Evolutionary conservation across 1,140 invertebrate species (phyloP), one percentile per base, ranked within the genome.

Genomic region (Eufriesea mexicana): DNA sequence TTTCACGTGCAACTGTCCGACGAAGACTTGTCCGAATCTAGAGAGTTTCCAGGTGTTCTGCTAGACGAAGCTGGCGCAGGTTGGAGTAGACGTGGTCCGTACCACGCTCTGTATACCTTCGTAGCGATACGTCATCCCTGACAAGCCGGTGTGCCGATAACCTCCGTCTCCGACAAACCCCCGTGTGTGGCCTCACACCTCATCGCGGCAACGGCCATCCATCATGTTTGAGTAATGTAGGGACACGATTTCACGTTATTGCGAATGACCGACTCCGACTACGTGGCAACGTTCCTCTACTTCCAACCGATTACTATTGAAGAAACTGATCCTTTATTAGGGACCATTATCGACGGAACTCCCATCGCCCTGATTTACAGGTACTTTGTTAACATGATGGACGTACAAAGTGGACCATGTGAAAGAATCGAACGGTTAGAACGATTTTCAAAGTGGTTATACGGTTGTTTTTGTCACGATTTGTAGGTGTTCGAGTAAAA

Each of bases 161-260:
- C 88, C 84, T 67, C 80, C 84, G 80, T 86, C 87, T 86, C 83
- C 81, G 84, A 80, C 82, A 85, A 84, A 89, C 85, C 79, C 54
- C 79, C 77, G 79, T 81, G 80, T 87, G 89, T 82, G 81, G 75
- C 84, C 88, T 89, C 87, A 85, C 88, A 89, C 88, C 88, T 89
- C 88, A 89, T 89, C 85, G 84, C 88, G 70, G 82, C 75, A 84
- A 90, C 87, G 83, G 68, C 89, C 86, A 93, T 93, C 91, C 90
- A 93, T 92, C 92, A 93, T 89, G 86, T 90, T 90, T 90, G 91
- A 93, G 90, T 92, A 92, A 93, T 91, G 90, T 89, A 86, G 89
- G 87, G 86, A 92, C 89, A 91, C 86, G 89, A 89, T 92, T 93
- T 86, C 89, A 84, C 89, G 83, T 92, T 91, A 91, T 92, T 90